Conservation (phyloP, 2,113 vertebrate species). For the Lota lota region DNA sequence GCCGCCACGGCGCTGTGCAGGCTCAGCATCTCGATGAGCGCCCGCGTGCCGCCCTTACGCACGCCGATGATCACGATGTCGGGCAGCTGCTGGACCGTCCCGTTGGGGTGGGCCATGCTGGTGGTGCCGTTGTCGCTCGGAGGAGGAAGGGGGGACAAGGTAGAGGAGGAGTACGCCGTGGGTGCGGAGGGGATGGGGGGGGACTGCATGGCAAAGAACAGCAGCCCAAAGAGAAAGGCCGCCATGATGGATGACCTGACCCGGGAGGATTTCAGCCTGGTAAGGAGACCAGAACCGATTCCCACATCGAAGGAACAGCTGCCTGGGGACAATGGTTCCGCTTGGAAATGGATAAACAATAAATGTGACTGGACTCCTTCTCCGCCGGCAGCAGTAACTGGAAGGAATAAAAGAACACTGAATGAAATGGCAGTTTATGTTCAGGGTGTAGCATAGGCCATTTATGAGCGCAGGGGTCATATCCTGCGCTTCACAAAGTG, state of each 20-base stretch:
- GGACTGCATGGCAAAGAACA: constrained; percentile 80
- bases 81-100: constrained; percentile 80
- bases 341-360: constrained; percentile 14
- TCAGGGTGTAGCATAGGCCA: no score
- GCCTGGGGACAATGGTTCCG: constrained; percentile 40
- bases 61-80: constrained; percentile 94
- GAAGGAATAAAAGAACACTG: constrained; percentile 14
- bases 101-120: constrained; percentile 67
- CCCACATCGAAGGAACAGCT: constrained; percentile 67
- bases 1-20: constrained; percentile 85
- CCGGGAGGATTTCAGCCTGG: constrained; percentile 76
- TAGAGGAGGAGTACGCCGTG: constrained; percentile 15
- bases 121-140: constrained; percentile 36
- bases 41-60: constrained; percentile 93
- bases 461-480: no score
- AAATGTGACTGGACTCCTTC: constrained; percentile 22
- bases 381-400: constrained; percentile 35
- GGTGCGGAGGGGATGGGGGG: constrained; percentile 77
- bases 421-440: no score
- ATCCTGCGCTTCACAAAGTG: no score
- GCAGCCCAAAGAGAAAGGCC: constrained; percentile 80
- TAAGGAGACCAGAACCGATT: constrained; percentile 67
- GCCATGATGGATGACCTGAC: constrained; percentile 84
- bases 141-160: constrained; percentile 32
- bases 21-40: constrained; percentile 94